Evolutionary conservation across 2,113 vertebrate species (phyloP).

Genomic region (Brachyistius frenatus): DNA sequence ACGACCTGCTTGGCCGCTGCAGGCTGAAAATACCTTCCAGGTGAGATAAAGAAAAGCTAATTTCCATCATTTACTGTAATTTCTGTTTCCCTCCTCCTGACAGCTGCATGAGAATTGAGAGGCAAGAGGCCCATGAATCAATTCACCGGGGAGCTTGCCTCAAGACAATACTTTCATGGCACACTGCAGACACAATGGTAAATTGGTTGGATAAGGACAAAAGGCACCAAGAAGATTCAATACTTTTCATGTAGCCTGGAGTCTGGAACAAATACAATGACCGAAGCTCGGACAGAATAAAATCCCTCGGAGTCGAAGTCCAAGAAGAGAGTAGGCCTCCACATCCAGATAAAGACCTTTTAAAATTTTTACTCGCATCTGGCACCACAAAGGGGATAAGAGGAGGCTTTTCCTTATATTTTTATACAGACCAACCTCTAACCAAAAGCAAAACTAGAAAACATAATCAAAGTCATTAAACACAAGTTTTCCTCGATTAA

Average conservation of each 20-base stretch:
- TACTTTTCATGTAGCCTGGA: constrained; percentile 48
- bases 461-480: too few species aligned
- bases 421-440: too few species aligned
- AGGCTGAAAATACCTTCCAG: constrained; percentile 18
- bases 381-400: too few species aligned
- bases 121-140: constrained; percentile 57
- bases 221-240: constrained; percentile 47
- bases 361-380: too few species aligned
- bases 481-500: too few species aligned
- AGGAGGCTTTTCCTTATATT: too few species aligned
- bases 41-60: constrained; percentile 37
- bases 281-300: constrained; percentile 7
- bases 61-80: constrained; percentile 47
- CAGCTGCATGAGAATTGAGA: constrained; percentile 46
- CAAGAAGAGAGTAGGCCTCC: not conserved
- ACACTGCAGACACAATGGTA: constrained; percentile 34
- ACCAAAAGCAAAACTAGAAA: too few species aligned
- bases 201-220: constrained; percentile 57
- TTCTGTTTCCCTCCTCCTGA: constrained; percentile 38
- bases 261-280: constrained; percentile 23
- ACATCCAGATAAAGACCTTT: constrained; percentile 1
- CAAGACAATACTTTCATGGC: constrained; percentile 43
- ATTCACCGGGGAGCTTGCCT: constrained; percentile 43
- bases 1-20: not conserved
- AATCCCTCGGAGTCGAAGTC: constrained; percentile 14